A percentile compares a stretch with the other conserved stretches of the same genome.
phyloP scores from a whole-genome alignment of 1,140 invertebrate species.

The Bombus soroeensis region DNA sequence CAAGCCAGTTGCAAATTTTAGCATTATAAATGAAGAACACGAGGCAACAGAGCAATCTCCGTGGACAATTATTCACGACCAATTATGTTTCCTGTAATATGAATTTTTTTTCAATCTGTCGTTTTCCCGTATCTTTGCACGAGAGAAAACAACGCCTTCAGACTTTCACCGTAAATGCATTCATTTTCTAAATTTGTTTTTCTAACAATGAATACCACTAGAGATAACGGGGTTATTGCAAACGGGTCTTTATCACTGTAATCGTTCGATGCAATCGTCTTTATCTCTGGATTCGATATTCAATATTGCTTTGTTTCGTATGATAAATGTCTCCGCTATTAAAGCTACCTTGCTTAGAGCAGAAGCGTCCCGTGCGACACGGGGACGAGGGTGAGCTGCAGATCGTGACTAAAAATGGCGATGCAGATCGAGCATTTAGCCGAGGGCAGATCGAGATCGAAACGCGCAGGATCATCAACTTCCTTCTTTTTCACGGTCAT shows the following conservation, averaged over 20 bases:
- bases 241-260: neutral
- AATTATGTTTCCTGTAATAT: neutral
- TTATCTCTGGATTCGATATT: neutral
- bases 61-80: neutral
- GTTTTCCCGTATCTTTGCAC: too few species aligned
- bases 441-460: slow-evolving; percentile 50
- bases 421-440: slow-evolving; percentile 53
- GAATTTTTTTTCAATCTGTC: neutral
- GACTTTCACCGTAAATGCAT: neutral
- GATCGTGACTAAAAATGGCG: slow-evolving; percentile 67
- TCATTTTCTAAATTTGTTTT: neutral
- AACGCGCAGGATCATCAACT: slow-evolving; percentile 43
- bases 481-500: slow-evolving; percentile 56
- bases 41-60: too few species aligned
- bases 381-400: slow-evolving; percentile 20
- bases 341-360: slow-evolving; percentile 35
- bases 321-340: slow-evolving; percentile 51
- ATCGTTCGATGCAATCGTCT: neutral
- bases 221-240: neutral
- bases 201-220: neutral
- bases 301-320: neutral
- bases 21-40: neutral
- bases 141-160: neutral
- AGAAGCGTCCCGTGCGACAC: slow-evolving; percentile 14
- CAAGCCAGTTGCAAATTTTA: neutral